Conservation (phyloP, 2,797 vertebrate genomes). For the Oreochromis mossambicus region DNA sequence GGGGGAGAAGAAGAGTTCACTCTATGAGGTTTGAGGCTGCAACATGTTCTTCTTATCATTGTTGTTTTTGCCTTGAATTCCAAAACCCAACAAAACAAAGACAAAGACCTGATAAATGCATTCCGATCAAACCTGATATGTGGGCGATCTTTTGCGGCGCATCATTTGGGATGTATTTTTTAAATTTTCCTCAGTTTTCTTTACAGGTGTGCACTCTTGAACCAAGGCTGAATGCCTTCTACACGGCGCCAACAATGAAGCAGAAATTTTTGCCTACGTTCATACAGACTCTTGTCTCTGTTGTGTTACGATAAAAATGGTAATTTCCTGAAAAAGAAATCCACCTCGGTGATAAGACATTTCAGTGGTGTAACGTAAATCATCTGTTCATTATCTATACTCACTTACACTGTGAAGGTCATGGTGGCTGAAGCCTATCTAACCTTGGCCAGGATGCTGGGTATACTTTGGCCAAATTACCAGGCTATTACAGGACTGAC, state of each 20-base stretch:
- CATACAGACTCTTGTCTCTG: neutral
- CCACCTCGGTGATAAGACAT: neutral
- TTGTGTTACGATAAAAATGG: neutral
- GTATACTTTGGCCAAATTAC: neutral
- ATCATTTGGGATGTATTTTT: neutral
- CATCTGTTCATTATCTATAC: neutral
- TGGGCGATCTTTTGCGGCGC: neutral
- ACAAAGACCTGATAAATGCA: neutral
- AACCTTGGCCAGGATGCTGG: neutral
- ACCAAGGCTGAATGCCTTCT: constrained; percentile 16
- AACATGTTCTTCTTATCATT: neutral
- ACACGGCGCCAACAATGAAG: neutral
- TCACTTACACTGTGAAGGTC: neutral
- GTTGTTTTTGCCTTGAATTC: neutral
- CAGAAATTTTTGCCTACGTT: neutral
- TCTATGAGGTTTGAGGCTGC: neutral
- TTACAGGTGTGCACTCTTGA: neutral
- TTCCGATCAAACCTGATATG: neutral
- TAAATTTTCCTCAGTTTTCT: neutral
- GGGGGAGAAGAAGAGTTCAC: neutral
- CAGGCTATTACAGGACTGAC: neutral
- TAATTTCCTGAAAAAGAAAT: neutral
- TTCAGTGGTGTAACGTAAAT: neutral
- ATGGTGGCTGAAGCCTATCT: neutral
- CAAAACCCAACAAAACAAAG: neutral